A percentile compares a stretch with the other conserved stretches of the same genome.
These are phyloP conservation scores for Lasiommata megera DNA, from an alignment of 2,888 invertebrate species.

Conservation along the genomic window DNA sequence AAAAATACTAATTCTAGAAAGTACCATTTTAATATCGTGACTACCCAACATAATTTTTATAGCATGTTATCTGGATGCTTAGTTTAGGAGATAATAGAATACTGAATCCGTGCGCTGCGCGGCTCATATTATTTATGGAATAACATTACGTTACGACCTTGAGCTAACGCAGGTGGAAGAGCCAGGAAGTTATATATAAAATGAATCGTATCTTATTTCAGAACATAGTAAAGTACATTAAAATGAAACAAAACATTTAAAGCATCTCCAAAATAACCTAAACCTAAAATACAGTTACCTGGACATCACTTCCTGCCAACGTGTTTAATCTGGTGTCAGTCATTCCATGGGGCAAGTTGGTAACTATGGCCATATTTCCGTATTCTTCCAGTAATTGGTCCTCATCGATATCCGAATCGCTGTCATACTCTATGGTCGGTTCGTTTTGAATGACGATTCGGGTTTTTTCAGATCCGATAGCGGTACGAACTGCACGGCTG, in stretches of 20 bases:
- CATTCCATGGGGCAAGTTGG: conserved; percentile 69
- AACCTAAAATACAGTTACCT: conserved; percentile 55
- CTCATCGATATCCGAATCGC: conserved; percentile 50
- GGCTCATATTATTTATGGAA: too few species aligned
- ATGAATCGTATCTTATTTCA: too few species aligned
- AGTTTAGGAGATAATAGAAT: too few species aligned
- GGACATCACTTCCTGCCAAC: conserved; percentile 64
- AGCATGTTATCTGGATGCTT: too few species aligned
- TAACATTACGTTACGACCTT: too few species aligned
- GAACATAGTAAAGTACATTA: too few species aligned
- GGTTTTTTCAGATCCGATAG: conserved; percentile 44
- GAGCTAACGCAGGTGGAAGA: too few species aligned
- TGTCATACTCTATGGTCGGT: conserved; percentile 53
- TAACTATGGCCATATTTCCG: conserved; percentile 48
- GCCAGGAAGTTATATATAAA: too few species aligned
- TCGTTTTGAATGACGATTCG: conserved; percentile 46
- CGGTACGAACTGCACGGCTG: conserved; percentile 63
- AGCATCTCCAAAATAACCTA: conserved; percentile 17
- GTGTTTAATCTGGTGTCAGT: conserved; percentile 67
- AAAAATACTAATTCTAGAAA: too few species aligned
- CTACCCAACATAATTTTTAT: too few species aligned
- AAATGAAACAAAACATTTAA: conserved; percentile 10
- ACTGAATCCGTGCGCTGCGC: too few species aligned
- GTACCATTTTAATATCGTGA: too few species aligned
- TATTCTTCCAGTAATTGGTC: conserved; percentile 40